Base-by-base conservation (phyloP, 2,797 vertebrate species). In the Poeciliopsis presidionis region DNA sequence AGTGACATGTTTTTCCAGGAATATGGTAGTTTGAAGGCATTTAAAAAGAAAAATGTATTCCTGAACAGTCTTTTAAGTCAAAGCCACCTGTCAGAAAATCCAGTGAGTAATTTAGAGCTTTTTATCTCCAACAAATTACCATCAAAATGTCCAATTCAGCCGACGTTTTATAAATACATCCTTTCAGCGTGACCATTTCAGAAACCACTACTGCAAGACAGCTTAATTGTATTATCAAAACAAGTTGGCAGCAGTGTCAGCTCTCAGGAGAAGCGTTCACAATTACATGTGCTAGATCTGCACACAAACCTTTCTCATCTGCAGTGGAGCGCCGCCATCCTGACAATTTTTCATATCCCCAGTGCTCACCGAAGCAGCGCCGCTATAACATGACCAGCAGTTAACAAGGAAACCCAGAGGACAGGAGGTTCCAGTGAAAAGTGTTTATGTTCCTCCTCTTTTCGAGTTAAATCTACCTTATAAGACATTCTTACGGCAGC, bases 401-500 rank as follows among this genome's bases (percentile, higher is more conserved):
- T 45, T 71, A 81, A 73, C 46, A 53, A 20, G 63, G 49, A 18
- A 67, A 2, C n/a, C 39, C 47, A 46, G 61, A 81, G 28, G 33
- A 81, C 33, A 81, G 46, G 18, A 47, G 73, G 69, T 86, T 84
- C 88, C 76, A 85, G 9, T 7, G 43, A 1, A 75, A 46, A 7
- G 41, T 61, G 57, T 53, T 45, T 20, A 2, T 73, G 80, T 77
- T 72, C 1, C 77, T 49, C 25, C 72, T 81, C n/a, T 47, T 76
- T 72, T 77, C 81, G 81, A 84, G 73, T 81, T 75, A 45, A 78
- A 77, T 73, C 75, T 28, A 46, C 33, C 71, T 80, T 72, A 72
- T 69, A 72, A 85, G 30, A 85, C 71, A 85, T 76, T 87, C 78
- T 84, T 84, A 25, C 76, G 81, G 81, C 51, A 5, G 67, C 69